Evolutionary conservation across 2,888 invertebrate species (phyloP).

Genomic region (Oscheius onirici): DNA sequence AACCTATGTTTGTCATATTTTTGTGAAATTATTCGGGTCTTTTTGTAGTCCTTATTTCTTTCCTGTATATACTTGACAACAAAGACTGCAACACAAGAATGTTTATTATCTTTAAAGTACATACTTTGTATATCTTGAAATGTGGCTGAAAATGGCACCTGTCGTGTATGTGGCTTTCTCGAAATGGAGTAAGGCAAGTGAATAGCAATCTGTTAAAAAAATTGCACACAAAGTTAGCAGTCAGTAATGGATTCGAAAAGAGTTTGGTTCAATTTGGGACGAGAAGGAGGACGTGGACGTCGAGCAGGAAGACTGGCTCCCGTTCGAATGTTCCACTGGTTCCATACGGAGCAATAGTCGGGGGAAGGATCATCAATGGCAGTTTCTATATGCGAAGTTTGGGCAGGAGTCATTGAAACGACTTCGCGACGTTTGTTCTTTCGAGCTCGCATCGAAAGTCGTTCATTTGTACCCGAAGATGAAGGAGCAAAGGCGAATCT

Average conservation of each 20-base stretch:
- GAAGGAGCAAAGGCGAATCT: slow-evolving; percentile 25
- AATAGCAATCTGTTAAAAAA: background rate
- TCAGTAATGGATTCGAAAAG: slow-evolving; percentile 22
- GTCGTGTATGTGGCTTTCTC: background rate
- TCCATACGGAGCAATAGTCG: slow-evolving; percentile 24
- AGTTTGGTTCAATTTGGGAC: slow-evolving; percentile 10
- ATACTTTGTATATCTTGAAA: too few relatives aligned
- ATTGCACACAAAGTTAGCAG: slow-evolving; percentile 19
- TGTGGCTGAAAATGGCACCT: background rate
- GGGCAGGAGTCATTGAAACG: slow-evolving; percentile 10
- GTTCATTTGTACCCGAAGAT: slow-evolving; percentile 13
- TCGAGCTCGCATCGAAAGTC: slow-evolving; percentile 30
- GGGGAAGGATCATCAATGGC: slow-evolving; percentile 11
- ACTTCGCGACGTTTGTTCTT: slow-evolving; percentile 17
- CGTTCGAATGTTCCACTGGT: slow-evolving; percentile 26
- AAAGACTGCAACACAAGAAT: too few relatives aligned
- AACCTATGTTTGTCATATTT: background rate
- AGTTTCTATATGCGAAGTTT: background rate
- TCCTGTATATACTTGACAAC: too few relatives aligned
- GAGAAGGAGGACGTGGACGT: slow-evolving; percentile 15
- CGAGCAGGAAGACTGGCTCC: slow-evolving; percentile 27
- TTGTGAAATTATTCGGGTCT: too few relatives aligned
- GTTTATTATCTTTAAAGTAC: too few relatives aligned
- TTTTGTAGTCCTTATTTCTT: too few relatives aligned
- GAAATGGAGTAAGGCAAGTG: background rate